phyloP scores from a whole-genome alignment of 2,113 vertebrate genomes.

The Mionectes macconnelli region DNA sequence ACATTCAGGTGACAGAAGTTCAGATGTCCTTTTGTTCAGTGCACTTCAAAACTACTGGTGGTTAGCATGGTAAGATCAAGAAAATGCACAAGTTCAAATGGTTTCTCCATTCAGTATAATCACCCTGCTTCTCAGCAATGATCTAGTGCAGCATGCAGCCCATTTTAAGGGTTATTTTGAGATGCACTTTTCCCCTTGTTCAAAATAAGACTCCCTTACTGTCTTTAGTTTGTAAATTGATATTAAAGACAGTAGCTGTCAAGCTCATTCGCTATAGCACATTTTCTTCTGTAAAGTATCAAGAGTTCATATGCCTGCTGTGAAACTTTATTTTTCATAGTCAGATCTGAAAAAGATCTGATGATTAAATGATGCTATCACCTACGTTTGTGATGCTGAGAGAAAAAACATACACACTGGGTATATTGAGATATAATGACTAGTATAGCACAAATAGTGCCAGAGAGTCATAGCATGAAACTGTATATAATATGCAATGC shows the following conservation, averaged over 20 bases:
- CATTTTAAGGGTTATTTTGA: background rate
- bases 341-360: background rate
- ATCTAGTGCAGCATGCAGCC: accelerated
- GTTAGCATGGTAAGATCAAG: background rate
- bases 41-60: background rate
- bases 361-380: background rate
- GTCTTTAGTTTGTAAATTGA: background rate
- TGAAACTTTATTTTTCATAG: background rate
- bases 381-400: background rate
- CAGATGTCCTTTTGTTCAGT: background rate
- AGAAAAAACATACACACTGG: background rate
- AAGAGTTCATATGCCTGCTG: background rate
- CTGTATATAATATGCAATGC: background rate
- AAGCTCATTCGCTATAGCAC: background rate
- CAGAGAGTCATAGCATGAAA: background rate
- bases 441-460: background rate
- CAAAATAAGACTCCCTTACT: background rate
- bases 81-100: background rate
- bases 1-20: background rate
- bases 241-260: background rate
- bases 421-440: background rate
- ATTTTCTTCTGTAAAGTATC: background rate
- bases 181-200: background rate
- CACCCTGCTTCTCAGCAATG: background rate
- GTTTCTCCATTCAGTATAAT: background rate